These are phyloP conservation scores for Pterocles orientalis DNA, from an alignment of 2,113 vertebrate genomes.

Conservation along the genomic window DNA sequence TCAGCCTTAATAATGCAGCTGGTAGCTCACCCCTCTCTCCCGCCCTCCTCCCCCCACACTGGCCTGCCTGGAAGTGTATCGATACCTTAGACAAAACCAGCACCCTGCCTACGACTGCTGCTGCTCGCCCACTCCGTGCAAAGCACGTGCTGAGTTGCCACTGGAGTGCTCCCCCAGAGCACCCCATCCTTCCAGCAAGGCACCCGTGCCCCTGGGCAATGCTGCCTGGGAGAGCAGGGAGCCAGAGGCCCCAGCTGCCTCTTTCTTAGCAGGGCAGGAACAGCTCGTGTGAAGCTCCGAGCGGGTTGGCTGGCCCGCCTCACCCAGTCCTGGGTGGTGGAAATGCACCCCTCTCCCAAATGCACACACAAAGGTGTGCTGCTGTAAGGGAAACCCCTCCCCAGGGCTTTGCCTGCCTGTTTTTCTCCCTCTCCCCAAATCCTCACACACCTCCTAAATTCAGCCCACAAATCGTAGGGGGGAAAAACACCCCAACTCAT, in stretches of 20 bases:
- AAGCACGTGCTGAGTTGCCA: rapidly evolving
- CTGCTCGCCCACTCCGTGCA: rapidly evolving
- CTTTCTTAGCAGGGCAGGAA: rapidly evolving
- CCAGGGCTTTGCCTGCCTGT: neutral
- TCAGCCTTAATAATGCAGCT: neutral
- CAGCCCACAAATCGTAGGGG: neutral
- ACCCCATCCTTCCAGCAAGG: rapidly evolving
- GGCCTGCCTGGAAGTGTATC: neutral
- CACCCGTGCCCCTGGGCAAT: rapidly evolving
- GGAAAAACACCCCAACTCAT: no score
- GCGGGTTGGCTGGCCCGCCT: neutral
- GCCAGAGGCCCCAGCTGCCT: neutral
- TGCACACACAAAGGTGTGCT: neutral
- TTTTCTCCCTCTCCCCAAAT: neutral
- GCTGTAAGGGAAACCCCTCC: neutral
- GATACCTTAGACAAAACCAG: neutral
- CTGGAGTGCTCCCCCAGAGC: rapidly evolving
- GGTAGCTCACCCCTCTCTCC: neutral
- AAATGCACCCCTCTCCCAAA: neutral
- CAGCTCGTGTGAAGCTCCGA: rapidly evolving
- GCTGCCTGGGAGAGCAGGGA: neutral
- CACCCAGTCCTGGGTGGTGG: rapidly evolving
- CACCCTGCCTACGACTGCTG: rapidly evolving
- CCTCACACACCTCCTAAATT: neutral
- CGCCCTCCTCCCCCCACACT: neutral